Evolutionary conservation across 2,113 vertebrate species (phyloP).

Genomic region (Diadophis punctatus): DNA sequence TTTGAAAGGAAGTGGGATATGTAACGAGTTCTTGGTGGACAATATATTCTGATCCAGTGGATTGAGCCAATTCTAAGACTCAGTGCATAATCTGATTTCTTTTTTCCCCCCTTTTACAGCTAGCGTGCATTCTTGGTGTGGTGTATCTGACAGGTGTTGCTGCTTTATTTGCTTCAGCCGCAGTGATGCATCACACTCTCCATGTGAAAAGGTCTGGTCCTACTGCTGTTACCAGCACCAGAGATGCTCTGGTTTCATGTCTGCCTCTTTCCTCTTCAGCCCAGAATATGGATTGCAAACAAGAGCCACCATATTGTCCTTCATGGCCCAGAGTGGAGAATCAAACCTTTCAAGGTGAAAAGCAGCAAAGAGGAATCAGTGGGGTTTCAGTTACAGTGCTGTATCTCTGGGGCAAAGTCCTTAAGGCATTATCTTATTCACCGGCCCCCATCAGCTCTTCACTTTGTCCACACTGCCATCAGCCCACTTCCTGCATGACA

Average conservation of each 20-base stretch:
- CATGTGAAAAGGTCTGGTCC: conserved; percentile 54
- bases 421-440: conserved; percentile 73
- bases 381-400: conserved; percentile 58
- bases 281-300: neutral
- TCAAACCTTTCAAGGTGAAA: conserved; percentile 6
- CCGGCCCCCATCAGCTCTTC: conserved; percentile 41
- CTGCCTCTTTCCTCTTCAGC: conserved; percentile 25
- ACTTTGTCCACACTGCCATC: conserved; percentile 63
- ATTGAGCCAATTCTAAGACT: neutral
- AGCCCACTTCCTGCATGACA: conserved; percentile 60
- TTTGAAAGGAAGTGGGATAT: neutral
- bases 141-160: conserved; percentile 89
- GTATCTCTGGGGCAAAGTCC: conserved; percentile 81
- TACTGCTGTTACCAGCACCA: neutral
- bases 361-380: neutral
- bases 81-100: neutral
- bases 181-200: conserved; percentile 77
- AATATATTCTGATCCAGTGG: neutral
- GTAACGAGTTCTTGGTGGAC: neutral
- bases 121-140: conserved; percentile 86
- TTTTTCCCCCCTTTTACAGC: conserved; percentile 62
- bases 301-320: conserved; percentile 36
- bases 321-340: conserved; percentile 39
- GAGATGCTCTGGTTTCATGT: conserved; percentile 43
- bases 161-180: conserved; percentile 76